Base-by-base conservation (phyloP, 30 jellyfish, hydroid and myxozoan species). In the Morbakka virulenta region DNA sequence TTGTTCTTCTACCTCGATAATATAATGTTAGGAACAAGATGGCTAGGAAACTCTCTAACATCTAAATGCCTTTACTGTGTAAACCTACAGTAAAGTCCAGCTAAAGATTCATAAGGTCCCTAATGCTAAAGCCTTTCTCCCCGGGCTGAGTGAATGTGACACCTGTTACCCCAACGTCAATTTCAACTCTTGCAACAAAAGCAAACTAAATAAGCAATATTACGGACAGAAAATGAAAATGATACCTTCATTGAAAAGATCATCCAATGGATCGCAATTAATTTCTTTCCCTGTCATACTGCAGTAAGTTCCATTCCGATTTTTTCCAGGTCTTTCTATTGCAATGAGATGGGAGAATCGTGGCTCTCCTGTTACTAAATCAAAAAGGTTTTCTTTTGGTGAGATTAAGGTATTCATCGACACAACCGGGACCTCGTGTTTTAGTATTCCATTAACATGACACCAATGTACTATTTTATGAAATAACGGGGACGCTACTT, bases 321-420 rank as follows among this genome's bases (percentile, higher is more conserved):
- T 41, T 34, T 85, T 61, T 13, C 92, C 88, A 14, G 97, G 95
- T 22, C 97, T 76, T 36, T 89, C 97, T 23, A 89, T 89, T 50
- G 96, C 88, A 28, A 89, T 50, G 28, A 89, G 76, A 53, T 89
- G 97, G n/a, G 94, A 83, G 41, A 76, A 89, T 4, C 89, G 68
- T 32, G 50, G 57, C 61, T 74, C 69, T 31, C 63, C 81, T 31
- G 89, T 83, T n/a, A 51, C 50, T 17, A 73, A 67, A 62, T 89
- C 94, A 48, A 23, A 47, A 72, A 89, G 72, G 76, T 76, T 24
- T 31, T 52, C 74, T 17, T 52, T n/a, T 22, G 74, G 20, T 2
- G 86, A 64, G n/a, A n/a, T n/a, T n/a, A n/a, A n/a, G 25, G 70
- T 66, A 11, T 17, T 79, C 62, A 68, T 69, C 22, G 79, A 50